These are phyloP conservation scores for Mirounga angustirostris DNA, from an alignment of 2,113 vertebrate genomes.

Conservation along the genomic window DNA sequence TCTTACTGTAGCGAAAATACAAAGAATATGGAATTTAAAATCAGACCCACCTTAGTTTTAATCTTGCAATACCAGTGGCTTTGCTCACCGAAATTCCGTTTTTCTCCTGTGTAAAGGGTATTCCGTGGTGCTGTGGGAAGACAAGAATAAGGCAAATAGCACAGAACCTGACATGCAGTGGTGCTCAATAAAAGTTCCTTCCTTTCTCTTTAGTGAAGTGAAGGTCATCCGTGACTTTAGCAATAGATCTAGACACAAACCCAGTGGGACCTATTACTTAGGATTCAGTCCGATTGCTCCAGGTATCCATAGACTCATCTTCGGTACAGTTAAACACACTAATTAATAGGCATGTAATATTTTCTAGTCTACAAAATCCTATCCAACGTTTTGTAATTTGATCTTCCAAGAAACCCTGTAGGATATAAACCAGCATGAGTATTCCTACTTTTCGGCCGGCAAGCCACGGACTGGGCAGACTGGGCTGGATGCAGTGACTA, in stretches of 20 bases:
- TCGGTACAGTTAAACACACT: not conserved
- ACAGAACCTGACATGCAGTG: not conserved
- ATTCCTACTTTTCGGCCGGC: constrained; percentile 19
- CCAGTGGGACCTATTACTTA: not conserved
- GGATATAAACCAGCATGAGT: not conserved
- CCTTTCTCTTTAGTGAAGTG: not conserved
- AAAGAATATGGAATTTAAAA: not conserved
- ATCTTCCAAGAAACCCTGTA: not conserved
- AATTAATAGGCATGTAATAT: not conserved
- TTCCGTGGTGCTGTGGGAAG: not conserved
- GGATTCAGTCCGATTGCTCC: not conserved
- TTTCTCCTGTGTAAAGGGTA: not conserved
- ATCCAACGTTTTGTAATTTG: not conserved
- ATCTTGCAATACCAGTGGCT: not conserved
- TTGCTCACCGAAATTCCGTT: constrained; percentile 24
- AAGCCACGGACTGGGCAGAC: not conserved
- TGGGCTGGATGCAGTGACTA: not conserved
- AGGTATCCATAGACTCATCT: not conserved
- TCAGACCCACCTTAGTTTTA: not conserved
- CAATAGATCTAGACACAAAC: not conserved
- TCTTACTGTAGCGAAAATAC: not conserved
- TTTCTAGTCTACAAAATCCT: constrained; percentile 5
- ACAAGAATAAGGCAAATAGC: not conserved
- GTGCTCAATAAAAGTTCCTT: not conserved
- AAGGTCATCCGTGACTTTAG: not conserved